These are phyloP conservation scores for Hyla sarda DNA, from an alignment of 2,113 vertebrate species.

Conservation along the genomic window DNA sequence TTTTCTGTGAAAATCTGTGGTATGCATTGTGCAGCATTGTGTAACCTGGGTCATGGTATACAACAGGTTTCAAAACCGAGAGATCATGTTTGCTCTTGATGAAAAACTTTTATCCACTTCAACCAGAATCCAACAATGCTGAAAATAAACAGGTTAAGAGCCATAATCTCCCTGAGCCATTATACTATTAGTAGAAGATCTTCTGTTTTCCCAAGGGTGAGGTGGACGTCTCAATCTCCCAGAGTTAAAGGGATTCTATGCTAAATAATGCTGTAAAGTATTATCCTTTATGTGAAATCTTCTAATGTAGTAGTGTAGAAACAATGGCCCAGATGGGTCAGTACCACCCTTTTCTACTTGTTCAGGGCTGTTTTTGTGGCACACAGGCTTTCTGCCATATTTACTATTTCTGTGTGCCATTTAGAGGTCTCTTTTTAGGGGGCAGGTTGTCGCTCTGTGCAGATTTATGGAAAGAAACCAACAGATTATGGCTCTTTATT, in stretches of 20 bases:
- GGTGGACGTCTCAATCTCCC: background rate
- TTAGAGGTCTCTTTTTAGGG: too few species aligned
- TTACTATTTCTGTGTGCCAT: too few species aligned
- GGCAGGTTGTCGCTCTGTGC: too few species aligned
- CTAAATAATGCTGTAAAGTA: background rate
- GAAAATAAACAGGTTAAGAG: background rate
- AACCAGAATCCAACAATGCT: constrained; percentile 9
- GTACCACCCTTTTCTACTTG: too few species aligned
- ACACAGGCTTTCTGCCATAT: too few species aligned
- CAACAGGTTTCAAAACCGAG: background rate
- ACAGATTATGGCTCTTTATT: too few species aligned
- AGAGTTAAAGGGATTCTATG: background rate
- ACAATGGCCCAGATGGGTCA: too few species aligned
- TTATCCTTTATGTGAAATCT: background rate
- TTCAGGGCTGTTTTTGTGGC: too few species aligned
- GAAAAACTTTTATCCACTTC: background rate
- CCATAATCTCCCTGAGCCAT: background rate
- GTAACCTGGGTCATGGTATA: background rate
- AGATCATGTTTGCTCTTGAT: constrained; percentile 1
- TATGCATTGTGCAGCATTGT: constrained; percentile 23
- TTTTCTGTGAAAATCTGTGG: constrained; percentile 5
- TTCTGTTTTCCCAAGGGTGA: background rate
- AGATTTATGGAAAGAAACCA: too few species aligned
- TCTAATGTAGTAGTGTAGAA: background rate
- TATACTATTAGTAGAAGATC: background rate